Conservation (phyloP, 2,797 vertebrate species). For the Sandelia bainsii region DNA sequence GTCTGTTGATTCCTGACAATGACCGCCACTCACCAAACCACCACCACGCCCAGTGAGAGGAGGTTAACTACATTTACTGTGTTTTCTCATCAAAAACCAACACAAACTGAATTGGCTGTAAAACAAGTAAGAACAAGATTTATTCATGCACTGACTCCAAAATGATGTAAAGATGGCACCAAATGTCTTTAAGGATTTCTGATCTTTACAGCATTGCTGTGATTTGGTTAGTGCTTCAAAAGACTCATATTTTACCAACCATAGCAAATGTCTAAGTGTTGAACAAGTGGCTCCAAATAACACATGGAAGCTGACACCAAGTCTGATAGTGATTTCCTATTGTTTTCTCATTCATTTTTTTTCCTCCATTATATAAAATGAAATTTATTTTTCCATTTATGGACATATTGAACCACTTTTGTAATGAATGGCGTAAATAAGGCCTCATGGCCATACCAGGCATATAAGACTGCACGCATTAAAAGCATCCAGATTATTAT, state of each 20-base stretch:
- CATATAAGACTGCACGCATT: constrained; percentile 17
- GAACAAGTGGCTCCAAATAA: constrained; percentile 32
- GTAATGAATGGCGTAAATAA: constrained; percentile 36
- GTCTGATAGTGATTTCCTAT: constrained; percentile 23
- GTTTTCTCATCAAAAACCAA: constrained; percentile 13
- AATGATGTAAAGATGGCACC: constrained; percentile 3
- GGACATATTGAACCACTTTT: constrained; percentile 38
- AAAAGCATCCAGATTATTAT: constrained; percentile 45
- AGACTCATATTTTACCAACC: neutral
- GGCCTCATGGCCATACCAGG: constrained; percentile 36
- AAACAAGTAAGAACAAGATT: constrained; percentile 9
- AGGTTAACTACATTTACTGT: constrained; percentile 2
- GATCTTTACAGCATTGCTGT: constrained; percentile 17
- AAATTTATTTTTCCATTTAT: constrained; percentile 45
- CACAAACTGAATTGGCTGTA: constrained; percentile 2
- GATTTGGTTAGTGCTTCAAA: constrained; percentile 4
- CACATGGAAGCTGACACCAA: constrained; percentile 19
- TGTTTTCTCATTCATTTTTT: constrained; percentile 26
- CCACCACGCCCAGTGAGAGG: neutral
- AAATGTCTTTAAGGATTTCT: constrained; percentile 3
- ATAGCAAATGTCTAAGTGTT: neutral
- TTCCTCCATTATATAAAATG: constrained; percentile 52
- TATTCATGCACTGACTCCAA: constrained; percentile 3
- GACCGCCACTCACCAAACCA: constrained; percentile 7
- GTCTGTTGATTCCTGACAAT: constrained; percentile 4